Conservation (phyloP, 2,113 vertebrate genomes). For the Motacilla tschutschensis region DNA sequence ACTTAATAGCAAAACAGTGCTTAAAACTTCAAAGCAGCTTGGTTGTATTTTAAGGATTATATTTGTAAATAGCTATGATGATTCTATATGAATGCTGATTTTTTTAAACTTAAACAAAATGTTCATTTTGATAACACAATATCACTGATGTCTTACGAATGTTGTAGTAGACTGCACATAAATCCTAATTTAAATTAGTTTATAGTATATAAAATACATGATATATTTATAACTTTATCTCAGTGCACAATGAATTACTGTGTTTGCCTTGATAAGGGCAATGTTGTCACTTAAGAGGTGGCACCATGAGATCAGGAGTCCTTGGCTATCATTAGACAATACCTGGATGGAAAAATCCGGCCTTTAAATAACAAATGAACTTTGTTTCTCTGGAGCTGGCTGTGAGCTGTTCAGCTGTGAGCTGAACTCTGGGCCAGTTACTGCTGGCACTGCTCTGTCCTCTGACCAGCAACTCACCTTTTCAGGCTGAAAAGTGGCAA, state of each 20-base stretch:
- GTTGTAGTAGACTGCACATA: not conserved
- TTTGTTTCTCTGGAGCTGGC: not conserved
- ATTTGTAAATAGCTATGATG: not conserved
- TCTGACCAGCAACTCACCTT: not conserved
- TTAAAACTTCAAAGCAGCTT: not conserved
- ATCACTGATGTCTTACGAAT: not conserved
- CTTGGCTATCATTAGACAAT: not conserved
- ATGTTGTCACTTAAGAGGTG: not conserved
- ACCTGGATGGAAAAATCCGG: not conserved
- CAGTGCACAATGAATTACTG: not conserved
- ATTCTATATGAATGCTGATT: not conserved
- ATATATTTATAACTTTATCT: not conserved
- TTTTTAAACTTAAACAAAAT: not conserved
- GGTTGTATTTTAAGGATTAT: not conserved
- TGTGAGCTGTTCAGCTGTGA: too few species aligned
- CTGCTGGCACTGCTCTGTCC: not conserved
- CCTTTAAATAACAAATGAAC: not conserved
- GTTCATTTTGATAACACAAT: not conserved
- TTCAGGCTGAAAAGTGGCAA: not conserved
- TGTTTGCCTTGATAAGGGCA: not conserved
- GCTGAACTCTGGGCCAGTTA: not conserved
- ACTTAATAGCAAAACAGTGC: not conserved
- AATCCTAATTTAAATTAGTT: not conserved
- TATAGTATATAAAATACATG: too few species aligned
- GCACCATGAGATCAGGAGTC: not conserved